Base-by-base conservation (phyloP, 2,888 invertebrate genomes). In the Ectropis crepuscularia region DNA sequence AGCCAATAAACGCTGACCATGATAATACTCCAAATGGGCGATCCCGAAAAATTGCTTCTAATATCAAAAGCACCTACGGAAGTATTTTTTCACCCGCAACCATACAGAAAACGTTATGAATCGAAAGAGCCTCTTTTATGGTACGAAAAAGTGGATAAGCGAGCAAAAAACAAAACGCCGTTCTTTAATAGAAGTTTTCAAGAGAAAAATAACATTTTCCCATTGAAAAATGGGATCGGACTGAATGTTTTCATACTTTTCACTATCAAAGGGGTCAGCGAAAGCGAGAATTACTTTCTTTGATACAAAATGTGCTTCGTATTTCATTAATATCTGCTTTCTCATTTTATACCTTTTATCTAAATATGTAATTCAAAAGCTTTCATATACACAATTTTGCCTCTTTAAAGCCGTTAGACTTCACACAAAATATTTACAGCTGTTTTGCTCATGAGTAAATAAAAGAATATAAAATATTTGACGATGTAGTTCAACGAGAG, bases 1-100 rank as follows among this genome's bases (percentile, higher is more conserved):
- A 55, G 55, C 51, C 59, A 60, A 60, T 64, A 60, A 53, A 64
- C 60, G 60, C 57, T 61, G 65, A 65, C 65, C 61, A 64, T 64
- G 55, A 57, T 60, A 60, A 53, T 61, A 65, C 48, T 45, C 53
- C 37, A 53, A 57, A 60, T 61, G 61, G 61, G 53, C 57, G 45
- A 57, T 61, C 65, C 53, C 11, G 45, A 65, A 65, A 64, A 65
- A 65, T 53, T 48, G 65, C 65, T 65, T 53, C 61, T 61, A 53
- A 65, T 61, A 61, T 57, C 53, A 65, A 64, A 65, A 57, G 57
- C 36, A 61, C 12, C 45, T 36, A 16, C 53, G 53, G 57, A 65
- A 65, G 57, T 55, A 63, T 59, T 58, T 59, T 54, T 59, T 63
- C 50, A 46, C 46, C 54, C 54, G 48, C 42, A 41, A 55, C 63